Evolutionary conservation across 2,888 invertebrate genomes (phyloP), one percentile per base, ranked within the genome.

Genomic region (Muscina levida): DNA sequence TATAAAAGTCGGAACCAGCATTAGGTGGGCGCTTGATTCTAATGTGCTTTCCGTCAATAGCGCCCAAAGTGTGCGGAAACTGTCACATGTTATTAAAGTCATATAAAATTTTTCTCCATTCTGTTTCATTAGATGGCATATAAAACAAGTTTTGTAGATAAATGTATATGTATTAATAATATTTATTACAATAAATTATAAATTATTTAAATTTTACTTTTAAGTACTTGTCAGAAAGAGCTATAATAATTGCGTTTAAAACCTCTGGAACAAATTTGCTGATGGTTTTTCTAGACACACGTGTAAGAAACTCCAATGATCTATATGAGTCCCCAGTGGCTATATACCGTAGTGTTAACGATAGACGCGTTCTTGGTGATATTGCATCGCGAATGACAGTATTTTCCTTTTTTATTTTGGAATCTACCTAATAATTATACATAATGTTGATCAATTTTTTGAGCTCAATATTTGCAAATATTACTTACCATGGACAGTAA

Each of bases 281-380:
- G n/a, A 77, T 81, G 15, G 81, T 76, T 51, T 73, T 82, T 44
- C 48, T 24, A 17, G 65, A 82, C 13, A 82, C 65, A 8, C 67
- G 17, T 0, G 51, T n/a, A 10, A 82, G 26, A 22, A 59, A 67
- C 51, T 77, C 77, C 13, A 79, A 67, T 13, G 79, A 73, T 37
- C 71, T 42, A 82, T 11, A 31, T 3, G 77, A 82, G 46, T 79
- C 77, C 13, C 82, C 79, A 1, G 82, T 76, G 15, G 57, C 71
- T 17, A 73, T 76, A 37, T 77, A 81, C 13, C 72, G 70, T 26
- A 71, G 51, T 0, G 24, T 37, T 24, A 74, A 48, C 13, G 72
- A 57, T 15, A 68, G 31, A 48, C 48, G 24, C 11, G 53, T 68
- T 31, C 56, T 46, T 11, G 62, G 31, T 8, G 59, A 11, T 24